Conservation (phyloP, 2,888 invertebrate genomes). For the Lasioglossum malachurum region DNA sequence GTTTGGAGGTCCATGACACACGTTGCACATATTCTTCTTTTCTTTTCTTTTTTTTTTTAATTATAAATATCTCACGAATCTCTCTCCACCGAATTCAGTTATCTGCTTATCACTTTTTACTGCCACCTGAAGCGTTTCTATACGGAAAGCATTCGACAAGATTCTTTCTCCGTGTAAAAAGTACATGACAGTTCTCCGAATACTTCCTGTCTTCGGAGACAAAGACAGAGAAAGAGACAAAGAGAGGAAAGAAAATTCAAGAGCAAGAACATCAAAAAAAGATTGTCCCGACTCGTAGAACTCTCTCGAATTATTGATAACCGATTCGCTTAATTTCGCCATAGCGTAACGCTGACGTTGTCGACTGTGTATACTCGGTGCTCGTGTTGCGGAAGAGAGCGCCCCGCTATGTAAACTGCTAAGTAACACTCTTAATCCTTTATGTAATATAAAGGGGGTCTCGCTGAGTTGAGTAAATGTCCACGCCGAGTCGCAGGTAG, state of each 20-base stretch:
- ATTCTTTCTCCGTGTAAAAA: background rate
- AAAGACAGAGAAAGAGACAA: background rate
- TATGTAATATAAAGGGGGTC: conserved; percentile 68
- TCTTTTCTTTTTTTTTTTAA: background rate
- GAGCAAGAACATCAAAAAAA: background rate
- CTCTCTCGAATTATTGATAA: conserved; percentile 34
- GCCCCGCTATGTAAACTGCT: conserved; percentile 54
- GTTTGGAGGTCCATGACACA: conserved; percentile 8
- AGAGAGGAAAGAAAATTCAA: background rate
- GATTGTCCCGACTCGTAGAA: conserved; percentile 16
- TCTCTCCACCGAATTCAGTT: background rate
- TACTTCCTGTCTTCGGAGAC: conserved; percentile 14
- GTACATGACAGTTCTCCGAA: conserved; percentile 7
- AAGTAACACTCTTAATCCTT: conserved; percentile 63
- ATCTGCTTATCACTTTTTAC: conserved; percentile 7
- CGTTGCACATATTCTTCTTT: conserved; percentile 10
- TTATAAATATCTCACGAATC: conserved; percentile 3
- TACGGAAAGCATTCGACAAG: conserved; percentile 13
- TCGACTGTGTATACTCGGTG: conserved; percentile 45
- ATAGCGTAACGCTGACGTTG: conserved; percentile 56
- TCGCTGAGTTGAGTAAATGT: conserved; percentile 64
- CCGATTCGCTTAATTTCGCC: conserved; percentile 52
- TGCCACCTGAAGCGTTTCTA: background rate
- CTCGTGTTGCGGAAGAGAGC: conserved; percentile 57
- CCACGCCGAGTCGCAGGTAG: conserved; percentile 67